Evolutionary conservation across 2,797 vertebrate genomes (phyloP).

Genomic region (Ara ararauna): DNA sequence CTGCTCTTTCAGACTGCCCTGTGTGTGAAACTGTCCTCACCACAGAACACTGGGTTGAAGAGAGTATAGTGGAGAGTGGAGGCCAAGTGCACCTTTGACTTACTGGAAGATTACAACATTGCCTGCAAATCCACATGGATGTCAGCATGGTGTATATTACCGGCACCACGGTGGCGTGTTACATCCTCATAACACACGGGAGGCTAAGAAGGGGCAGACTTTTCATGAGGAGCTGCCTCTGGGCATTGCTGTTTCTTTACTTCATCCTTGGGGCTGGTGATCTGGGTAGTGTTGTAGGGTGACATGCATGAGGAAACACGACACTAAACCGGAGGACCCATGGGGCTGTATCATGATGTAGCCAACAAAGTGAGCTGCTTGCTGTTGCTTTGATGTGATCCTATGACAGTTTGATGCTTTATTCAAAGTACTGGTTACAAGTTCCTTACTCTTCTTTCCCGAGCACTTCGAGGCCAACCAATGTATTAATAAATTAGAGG

Average conservation of each 20-base stretch:
- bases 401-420: constrained; percentile 44
- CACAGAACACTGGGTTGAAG: not conserved
- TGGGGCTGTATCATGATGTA: not conserved
- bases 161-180: not conserved
- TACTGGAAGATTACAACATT: not conserved
- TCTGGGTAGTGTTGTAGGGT: not conserved
- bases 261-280: not conserved
- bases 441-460: constrained; percentile 34
- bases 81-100: not conserved
- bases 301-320: constrained; percentile 2
- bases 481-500: constrained; percentile 69
- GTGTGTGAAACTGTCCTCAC: not conserved
- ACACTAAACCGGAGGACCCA: not conserved
- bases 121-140: not conserved
- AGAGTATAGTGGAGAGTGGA: not conserved
- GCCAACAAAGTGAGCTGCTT: constrained; percentile 29
- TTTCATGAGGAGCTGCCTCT: not conserved
- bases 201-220: not conserved
- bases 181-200: not conserved
- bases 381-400: constrained; percentile 63
- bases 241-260: constrained; percentile 10
- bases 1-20: not conserved
- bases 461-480: constrained; percentile 59
- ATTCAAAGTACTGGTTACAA: constrained; percentile 64
- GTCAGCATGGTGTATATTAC: not conserved